Percentiles rank a stretch among this genome's conserved stretches.
phyloP scores from a whole-genome alignment of 2,888 invertebrate species.

The Acanthosepion lycidas region DNA sequence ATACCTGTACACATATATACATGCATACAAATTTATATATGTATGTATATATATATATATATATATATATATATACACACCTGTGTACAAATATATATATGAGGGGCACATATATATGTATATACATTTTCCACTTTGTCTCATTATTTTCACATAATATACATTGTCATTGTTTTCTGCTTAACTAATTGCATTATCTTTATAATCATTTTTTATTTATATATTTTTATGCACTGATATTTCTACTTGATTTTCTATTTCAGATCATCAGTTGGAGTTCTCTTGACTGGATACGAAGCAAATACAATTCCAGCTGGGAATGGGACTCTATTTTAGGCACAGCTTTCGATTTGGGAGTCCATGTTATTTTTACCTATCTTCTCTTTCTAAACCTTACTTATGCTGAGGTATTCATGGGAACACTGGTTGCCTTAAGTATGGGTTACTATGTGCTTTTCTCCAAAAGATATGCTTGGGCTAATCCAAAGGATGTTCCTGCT shows the following conservation, averaged over 20 bases:
- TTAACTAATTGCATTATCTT: no score
- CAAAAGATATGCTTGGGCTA: constrained; percentile 66
- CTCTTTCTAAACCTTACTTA: constrained; percentile 59
- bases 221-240: background rate
- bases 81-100: no score
- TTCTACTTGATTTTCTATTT: background rate
- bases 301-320: constrained; percentile 57
- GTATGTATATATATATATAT: no score
- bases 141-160: no score
- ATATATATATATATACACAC: no score
- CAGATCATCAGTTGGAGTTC: constrained; percentile 71
- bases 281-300: constrained; percentile 64
- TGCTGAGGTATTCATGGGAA: constrained; percentile 56
- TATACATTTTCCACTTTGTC: no score
- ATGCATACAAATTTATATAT: no score
- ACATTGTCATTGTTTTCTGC: no score
- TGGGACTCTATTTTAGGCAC: constrained; percentile 65
- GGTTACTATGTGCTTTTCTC: constrained; percentile 59
- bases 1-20: no score
- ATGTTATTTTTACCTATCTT: constrained; percentile 61
- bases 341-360: constrained; percentile 65
- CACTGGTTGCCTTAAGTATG: constrained; percentile 56
- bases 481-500: constrained; percentile 60
- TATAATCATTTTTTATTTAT: background rate
- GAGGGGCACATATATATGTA: no score